A percentile compares a stretch with the other conserved stretches of the same genome.
These are phyloP conservation scores for Pteruthius melanotis DNA, from an alignment of 2,113 vertebrate species.

Conservation along the genomic window DNA sequence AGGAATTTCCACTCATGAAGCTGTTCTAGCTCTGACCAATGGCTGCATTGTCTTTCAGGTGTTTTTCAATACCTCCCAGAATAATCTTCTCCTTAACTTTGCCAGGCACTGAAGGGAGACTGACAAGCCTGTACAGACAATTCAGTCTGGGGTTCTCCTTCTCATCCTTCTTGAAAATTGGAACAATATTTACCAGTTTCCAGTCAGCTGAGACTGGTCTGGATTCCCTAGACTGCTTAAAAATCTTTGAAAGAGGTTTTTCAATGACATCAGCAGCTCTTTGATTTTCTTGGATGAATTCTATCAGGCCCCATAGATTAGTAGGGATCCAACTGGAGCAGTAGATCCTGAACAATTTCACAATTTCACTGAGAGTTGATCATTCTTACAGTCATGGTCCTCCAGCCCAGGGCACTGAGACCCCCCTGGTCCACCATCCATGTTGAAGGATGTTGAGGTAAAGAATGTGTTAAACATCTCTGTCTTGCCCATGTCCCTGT, in stretches of 20 bases:
- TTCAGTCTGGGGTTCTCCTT: no score
- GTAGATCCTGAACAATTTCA: neutral
- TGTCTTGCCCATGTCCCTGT: neutral
- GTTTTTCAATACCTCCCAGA: neutral
- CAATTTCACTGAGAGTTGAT: neutral
- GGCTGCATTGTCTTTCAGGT: neutral
- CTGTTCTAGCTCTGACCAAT: accelerated
- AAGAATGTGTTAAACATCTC: neutral
- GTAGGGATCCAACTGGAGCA: neutral
- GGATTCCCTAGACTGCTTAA: neutral
- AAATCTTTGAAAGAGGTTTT: neutral
- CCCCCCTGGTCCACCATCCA: neutral
- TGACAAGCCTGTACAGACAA: neutral
- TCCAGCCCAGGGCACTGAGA: neutral
- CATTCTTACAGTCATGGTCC: neutral
- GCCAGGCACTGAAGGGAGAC: neutral
- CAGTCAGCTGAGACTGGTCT: neutral
- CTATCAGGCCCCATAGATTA: neutral
- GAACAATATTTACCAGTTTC: neutral
- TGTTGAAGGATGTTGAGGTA: neutral
- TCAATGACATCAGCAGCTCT: neutral
- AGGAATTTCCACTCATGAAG: neutral
- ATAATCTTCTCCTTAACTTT: neutral
- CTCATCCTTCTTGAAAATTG: neutral
- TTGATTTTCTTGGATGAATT: neutral